Evolutionary conservation across 2,888 invertebrate genomes (phyloP).

Genomic region (Dilophus febrilis): DNA sequence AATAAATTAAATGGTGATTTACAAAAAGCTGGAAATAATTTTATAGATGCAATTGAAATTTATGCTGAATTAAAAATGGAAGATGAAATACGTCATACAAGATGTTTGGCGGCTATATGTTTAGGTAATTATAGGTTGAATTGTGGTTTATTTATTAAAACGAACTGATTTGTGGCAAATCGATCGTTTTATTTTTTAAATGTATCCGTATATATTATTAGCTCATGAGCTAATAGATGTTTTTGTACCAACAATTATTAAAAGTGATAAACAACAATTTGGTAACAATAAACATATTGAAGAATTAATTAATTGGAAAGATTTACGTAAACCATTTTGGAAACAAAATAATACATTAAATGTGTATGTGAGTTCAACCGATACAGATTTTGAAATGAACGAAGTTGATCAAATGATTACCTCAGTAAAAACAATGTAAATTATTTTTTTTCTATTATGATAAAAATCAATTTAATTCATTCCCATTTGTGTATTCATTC

Average conservation of each 20-base stretch:
- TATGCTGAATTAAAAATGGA: not conserved
- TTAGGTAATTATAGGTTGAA: not conserved
- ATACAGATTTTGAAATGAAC: not conserved
- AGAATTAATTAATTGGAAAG: not conserved
- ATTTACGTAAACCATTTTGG: not conserved
- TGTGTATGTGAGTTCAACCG: not conserved
- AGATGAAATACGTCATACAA: not conserved
- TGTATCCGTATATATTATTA: too few species aligned
- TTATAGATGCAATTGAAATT: not conserved
- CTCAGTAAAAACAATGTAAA: too few species aligned
- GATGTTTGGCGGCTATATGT: not conserved
- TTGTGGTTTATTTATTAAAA: not conserved
- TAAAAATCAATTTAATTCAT: too few species aligned
- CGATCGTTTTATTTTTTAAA: too few species aligned
- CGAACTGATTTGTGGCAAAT: not conserved
- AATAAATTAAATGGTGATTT: not conserved
- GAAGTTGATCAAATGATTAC: too few species aligned
- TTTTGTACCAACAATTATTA: not conserved
- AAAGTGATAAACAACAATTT: not conserved
- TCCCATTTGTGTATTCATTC: too few species aligned
- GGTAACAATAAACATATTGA: not conserved
- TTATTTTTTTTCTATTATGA: too few species aligned
- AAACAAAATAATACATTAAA: not conserved
- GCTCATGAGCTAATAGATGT: too few species aligned
- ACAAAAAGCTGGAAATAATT: not conserved